These are phyloP conservation scores for Enchytraeus crypticus DNA, from an alignment of 2,888 invertebrate species.

Conservation along the genomic window DNA sequence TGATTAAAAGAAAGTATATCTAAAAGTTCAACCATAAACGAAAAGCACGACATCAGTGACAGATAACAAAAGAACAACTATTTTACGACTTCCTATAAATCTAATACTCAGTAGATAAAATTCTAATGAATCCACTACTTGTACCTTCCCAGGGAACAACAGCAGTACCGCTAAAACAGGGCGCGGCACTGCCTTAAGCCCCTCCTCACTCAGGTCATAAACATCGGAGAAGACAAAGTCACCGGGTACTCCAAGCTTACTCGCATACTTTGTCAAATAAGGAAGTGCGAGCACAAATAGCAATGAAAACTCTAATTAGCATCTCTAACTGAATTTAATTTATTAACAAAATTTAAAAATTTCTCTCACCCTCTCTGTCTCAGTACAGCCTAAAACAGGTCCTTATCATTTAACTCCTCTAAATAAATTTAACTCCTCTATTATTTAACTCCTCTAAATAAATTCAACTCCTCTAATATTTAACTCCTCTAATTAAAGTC, in stretches of 20 bases:
- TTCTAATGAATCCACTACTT: no score
- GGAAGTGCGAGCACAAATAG: neutral
- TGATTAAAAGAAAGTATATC: no score
- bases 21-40: neutral
- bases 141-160: slow-evolving; percentile 10
- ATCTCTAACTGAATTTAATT: no score
- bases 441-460: no score
- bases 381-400: no score
- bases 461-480: no score
- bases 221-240: slow-evolving; percentile 78
- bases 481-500: no score
- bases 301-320: neutral
- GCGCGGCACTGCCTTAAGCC: slow-evolving; percentile 73
- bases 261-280: slow-evolving; percentile 36
- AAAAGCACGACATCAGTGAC: neutral
- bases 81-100: neutral
- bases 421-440: no score
- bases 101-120: neutral
- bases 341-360: neutral
- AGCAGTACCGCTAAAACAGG: slow-evolving; percentile 51
- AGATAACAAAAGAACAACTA: neutral
- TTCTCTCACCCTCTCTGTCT: neutral
- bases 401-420: no score
- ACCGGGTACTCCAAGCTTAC: slow-evolving; percentile 65
- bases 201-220: slow-evolving; percentile 77